These are phyloP conservation scores for Oncopodura yosiiana DNA, from an alignment of 1,140 invertebrate species.

Conservation along the genomic window DNA sequence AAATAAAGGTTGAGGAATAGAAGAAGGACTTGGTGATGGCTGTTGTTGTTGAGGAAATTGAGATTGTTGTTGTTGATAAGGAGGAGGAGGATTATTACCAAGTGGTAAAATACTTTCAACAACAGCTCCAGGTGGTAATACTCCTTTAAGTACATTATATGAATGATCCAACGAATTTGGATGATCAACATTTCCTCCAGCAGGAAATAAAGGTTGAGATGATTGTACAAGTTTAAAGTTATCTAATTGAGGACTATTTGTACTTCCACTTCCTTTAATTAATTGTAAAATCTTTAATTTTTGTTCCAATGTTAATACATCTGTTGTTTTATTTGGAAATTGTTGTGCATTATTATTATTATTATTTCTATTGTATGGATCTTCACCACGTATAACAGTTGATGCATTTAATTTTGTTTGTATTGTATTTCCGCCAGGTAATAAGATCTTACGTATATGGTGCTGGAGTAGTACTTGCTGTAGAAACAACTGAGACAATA, in stretches of 20 bases:
- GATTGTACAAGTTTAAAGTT: too few relatives aligned
- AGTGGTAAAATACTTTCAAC: slow-evolving; percentile 21
- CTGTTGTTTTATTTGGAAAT: too few relatives aligned
- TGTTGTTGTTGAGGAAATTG: slow-evolving; percentile 1
- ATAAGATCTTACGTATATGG: slow-evolving; percentile 31
- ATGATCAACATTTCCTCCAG: slow-evolving; percentile 25
- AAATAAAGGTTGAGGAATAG: not conserved
- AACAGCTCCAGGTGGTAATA: slow-evolving; percentile 24
- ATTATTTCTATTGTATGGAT: too few relatives aligned
- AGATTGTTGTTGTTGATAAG: not conserved
- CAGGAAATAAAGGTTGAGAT: too few relatives aligned
- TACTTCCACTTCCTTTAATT: too few relatives aligned
- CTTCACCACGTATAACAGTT: too few relatives aligned
- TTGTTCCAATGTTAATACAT: not conserved
- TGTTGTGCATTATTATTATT: too few relatives aligned
- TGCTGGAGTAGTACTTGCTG: slow-evolving; percentile 13
- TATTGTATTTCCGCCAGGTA: slow-evolving; percentile 19
- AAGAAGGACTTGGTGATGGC: not conserved
- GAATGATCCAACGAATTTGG: slow-evolving; percentile 7
- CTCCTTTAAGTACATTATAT: slow-evolving; percentile 5
- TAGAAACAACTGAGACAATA: not conserved
- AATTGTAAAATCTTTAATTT: not conserved
- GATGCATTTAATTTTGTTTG: slow-evolving; percentile 8
- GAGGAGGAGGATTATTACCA: not conserved
- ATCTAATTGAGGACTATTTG: too few relatives aligned